These are phyloP conservation scores for Xenopus petersii DNA, from an alignment of 2,797 vertebrate species.

Conservation along the genomic window DNA sequence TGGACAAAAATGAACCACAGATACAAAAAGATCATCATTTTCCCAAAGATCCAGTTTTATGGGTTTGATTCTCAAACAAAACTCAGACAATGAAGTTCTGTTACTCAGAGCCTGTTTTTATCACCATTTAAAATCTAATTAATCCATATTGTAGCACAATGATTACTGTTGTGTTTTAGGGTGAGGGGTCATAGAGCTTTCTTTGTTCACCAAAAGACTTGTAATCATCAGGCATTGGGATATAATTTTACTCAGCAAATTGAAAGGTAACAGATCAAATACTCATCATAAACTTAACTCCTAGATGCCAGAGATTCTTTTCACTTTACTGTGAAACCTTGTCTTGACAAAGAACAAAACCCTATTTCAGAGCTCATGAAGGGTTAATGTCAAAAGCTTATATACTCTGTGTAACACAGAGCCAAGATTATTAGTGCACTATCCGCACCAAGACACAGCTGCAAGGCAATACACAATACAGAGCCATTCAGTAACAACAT, in stretches of 20 bases:
- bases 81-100: slow-evolving; percentile 76
- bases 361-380: slow-evolving; percentile 59
- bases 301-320: slow-evolving; percentile 63
- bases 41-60: slow-evolving; percentile 60
- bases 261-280: slow-evolving; percentile 75
- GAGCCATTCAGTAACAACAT: slow-evolving; percentile 17
- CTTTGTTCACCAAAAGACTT: slow-evolving; percentile 75
- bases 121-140: slow-evolving; percentile 83
- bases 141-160: slow-evolving; percentile 80
- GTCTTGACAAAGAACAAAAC: slow-evolving; percentile 69
- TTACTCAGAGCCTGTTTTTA: slow-evolving; percentile 72
- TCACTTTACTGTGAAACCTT: slow-evolving; percentile 71
- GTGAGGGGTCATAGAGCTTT: slow-evolving; percentile 80
- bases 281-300: slow-evolving; percentile 73
- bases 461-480: slow-evolving; percentile 15
- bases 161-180: slow-evolving; percentile 80
- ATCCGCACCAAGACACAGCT: slow-evolving; percentile 45
- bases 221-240: slow-evolving; percentile 69
- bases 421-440: slow-evolving; percentile 52
- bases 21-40: no score
- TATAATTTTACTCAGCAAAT: slow-evolving; percentile 78
- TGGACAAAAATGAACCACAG: no score
- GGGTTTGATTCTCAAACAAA: slow-evolving; percentile 70
- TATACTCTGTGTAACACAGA: slow-evolving; percentile 60
- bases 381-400: slow-evolving; percentile 67